Evolutionary conservation across 2,797 vertebrate species (phyloP), one percentile per base, ranked within the genome.

Genomic region (Tauraco hartlaubi): DNA sequence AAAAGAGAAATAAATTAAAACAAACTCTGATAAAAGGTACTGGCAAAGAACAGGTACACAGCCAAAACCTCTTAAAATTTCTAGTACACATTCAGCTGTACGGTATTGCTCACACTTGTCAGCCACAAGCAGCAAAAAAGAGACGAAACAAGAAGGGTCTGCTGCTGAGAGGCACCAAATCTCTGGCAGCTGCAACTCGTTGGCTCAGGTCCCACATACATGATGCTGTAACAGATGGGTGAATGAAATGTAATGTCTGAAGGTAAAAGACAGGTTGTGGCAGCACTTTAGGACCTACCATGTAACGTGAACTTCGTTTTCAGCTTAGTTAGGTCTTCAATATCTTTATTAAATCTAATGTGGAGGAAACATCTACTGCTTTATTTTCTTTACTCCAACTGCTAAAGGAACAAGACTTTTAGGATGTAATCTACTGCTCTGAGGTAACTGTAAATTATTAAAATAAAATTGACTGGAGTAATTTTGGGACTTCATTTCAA

Each of bases 1-100:
- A 81, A 94, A 83, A 91, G 74, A 87, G 73, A 92, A 97, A 97
- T 96, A 97, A 97, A 96, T 97, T 96, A 97, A 97, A 97, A 93
- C 43, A 87, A 94, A 95, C 58, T 85, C 54, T 87, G 74, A 69
- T 87, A 96, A 96, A 95, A 93, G 63, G 75, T 92, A 85, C 92
- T 94, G 94, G 90, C 62, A 90, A 75, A 94, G 54, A 92, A 55
- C 9, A 62, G 28, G 28, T 87, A 93, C 72, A 88, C 85, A 94
- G 81, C 44, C 49, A 94, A 91, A 94, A 92, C 74, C 63, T 85
- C 67, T 77, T 61, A 63, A 83, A 72, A 81, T 69, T 67, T 83
- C 84, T 55, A 82, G 55, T 44, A 85, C 68, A 78, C 68, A 23
- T 94, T 94, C 64, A 93, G 84, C 91, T 94, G 33, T 71, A 90